These are phyloP conservation scores for Aegotheles bennettii DNA, from an alignment of 2,113 vertebrate species.

Conservation along the genomic window DNA sequence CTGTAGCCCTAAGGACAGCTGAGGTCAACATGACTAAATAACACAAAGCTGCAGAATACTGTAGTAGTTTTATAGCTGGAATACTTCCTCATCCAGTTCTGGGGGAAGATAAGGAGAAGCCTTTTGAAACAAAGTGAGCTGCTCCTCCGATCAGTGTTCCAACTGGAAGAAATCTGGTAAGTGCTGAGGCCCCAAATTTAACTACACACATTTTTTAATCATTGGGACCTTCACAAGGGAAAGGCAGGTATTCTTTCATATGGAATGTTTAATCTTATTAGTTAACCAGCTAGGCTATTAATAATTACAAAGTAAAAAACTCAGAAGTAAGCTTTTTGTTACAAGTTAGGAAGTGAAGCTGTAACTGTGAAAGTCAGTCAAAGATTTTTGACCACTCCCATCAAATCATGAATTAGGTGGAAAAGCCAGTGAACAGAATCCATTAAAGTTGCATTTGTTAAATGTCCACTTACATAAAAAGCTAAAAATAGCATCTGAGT, in stretches of 20 bases:
- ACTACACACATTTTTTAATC: neutral
- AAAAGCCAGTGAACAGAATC: slow-evolving; percentile 52
- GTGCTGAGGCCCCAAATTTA: neutral
- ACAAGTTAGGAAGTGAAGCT: slow-evolving; percentile 31
- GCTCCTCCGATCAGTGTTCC: neutral
- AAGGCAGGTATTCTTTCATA: slow-evolving; percentile 33
- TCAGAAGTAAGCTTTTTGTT: neutral
- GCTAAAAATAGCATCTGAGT: slow-evolving; percentile 57
- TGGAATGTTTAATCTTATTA: slow-evolving; percentile 2
- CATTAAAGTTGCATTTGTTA: slow-evolving; percentile 49
- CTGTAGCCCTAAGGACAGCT: neutral
- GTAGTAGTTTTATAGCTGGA: neutral
- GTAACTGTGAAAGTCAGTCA: neutral
- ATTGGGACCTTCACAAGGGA: slow-evolving; percentile 14
- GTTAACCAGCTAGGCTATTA: neutral
- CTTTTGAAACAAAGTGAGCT: neutral
- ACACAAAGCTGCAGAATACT: neutral
- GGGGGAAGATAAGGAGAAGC: neutral
- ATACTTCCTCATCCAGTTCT: neutral
- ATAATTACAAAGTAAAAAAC: neutral
- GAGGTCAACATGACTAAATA: neutral
- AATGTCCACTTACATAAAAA: slow-evolving; percentile 63
- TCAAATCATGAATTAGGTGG: neutral
- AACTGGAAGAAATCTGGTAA: neutral
- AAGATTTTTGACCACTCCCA: neutral